Evolutionary conservation across 1,140 invertebrate genomes (phyloP).

Genomic region (Asobara japonica): DNA sequence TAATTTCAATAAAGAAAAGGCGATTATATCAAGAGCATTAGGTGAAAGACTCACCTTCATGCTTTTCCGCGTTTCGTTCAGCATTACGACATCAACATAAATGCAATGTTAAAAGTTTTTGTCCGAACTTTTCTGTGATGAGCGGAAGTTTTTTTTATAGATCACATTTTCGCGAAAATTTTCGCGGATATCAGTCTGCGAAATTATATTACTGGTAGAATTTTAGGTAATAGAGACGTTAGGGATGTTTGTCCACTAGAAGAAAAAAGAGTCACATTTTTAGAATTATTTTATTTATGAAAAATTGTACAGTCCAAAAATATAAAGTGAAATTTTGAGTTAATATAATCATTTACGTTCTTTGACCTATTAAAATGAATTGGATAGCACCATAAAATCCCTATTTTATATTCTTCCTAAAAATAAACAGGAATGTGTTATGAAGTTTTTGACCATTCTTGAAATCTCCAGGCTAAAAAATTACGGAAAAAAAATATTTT

Average conservation of each 20-base stretch:
- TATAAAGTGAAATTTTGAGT: background rate
- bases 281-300: too few relatives aligned
- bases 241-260: too few relatives aligned
- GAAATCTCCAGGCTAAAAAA: background rate
- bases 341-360: background rate
- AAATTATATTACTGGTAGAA: too few relatives aligned
- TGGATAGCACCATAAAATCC: background rate
- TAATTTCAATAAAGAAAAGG: constrained; percentile 10
- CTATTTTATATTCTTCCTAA: background rate
- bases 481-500: background rate
- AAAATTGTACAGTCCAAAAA: too few relatives aligned
- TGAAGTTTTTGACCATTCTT: background rate
- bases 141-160: background rate
- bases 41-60: constrained; percentile 1
- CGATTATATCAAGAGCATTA: constrained; percentile 10
- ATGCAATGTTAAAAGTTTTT: background rate
- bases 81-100: background rate
- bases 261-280: too few relatives aligned
- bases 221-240: too few relatives aligned
- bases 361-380: background rate
- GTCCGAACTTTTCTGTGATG: background rate
- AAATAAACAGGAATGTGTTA: background rate
- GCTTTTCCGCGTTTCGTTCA: constrained; percentile 9
- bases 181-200: too few relatives aligned
- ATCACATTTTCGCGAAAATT: background rate